Base-by-base conservation (phyloP, 2,888 invertebrate genomes). In the Drosophila merina region DNA sequence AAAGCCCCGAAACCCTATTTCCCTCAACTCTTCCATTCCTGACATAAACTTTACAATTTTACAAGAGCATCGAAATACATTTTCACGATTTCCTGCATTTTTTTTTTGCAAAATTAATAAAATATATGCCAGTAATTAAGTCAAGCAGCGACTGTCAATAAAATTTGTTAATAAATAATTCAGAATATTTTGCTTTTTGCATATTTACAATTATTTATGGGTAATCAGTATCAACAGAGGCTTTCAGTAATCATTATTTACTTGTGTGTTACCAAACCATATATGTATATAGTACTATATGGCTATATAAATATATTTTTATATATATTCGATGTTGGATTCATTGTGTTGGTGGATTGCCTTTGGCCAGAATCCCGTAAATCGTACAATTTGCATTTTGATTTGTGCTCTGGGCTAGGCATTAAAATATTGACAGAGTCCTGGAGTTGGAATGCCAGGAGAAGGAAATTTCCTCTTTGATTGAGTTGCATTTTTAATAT, bases 61-160 rank as follows among this genome's bases (percentile, higher is more conserved):
- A 20, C 20, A 9, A 9, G 31, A 31, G 31, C 2, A 31, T 3
- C 7, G 3, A 31, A 8, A 10, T 33, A 33, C 33, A 33, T 33
- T 33, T 33, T 33, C 33, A 10, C 33, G n/a, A 33, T 33, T 10
- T 33, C 33, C 33, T n/a, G 4, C 33, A 10, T 33, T 36, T 36
- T 0, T 36, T 36, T 36, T 36, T 73, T 80, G 58, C 47, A 70
- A 86, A 87, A 87, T 85, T 87, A 87, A 87, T 85, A 85, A 85
- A 81, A 88, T 86, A 86, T 83, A 76, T 79, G 78, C 77, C 79
- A 81, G 85, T 86, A 86, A 86, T 86, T 87, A 86, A 86, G 88
- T 86, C 88, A 86, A 86, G 86, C 79, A 79, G 81, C 76, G 78
- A 81, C 87, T 87, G 88, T 87, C 87, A 87, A 86, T 86, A 84